phyloP scores from a whole-genome alignment of 2,113 vertebrate genomes.

The Odocoileus virginianus region DNA sequence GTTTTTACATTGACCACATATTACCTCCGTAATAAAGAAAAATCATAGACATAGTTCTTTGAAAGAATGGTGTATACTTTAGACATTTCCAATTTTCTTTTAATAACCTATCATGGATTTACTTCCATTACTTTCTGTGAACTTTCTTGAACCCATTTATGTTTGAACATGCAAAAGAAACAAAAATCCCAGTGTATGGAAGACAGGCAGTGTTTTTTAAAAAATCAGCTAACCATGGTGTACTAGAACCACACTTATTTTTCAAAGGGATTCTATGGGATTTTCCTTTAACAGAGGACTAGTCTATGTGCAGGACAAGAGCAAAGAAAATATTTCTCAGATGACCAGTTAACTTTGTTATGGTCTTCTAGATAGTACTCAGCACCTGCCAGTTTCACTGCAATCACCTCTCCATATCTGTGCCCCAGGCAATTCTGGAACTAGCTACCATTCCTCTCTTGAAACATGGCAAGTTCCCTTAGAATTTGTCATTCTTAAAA shows the following conservation, averaged over 20 bases:
- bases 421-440: background rate
- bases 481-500: slow-evolving; percentile 18
- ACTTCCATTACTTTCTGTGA: background rate
- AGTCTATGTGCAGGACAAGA: background rate
- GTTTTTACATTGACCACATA: background rate
- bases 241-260: background rate
- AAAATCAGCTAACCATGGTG: background rate
- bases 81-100: slow-evolving; percentile 5
- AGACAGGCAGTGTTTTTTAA: background rate
- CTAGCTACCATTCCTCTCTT: background rate
- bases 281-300: background rate
- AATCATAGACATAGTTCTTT: background rate
- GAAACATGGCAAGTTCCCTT: slow-evolving; percentile 4
- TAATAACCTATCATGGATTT: background rate
- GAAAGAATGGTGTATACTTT: background rate
- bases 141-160: background rate
- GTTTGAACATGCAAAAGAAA: slow-evolving; percentile 20
- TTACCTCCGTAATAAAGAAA: slow-evolving; percentile 1
- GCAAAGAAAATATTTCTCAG: background rate
- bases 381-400: background rate
- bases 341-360: background rate
- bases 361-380: background rate
- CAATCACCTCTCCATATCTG: background rate
- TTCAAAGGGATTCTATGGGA: background rate
- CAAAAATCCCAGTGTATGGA: background rate